Base-by-base conservation (phyloP, 2,888 invertebrate species). In the Coecobrya sp. region DNA sequence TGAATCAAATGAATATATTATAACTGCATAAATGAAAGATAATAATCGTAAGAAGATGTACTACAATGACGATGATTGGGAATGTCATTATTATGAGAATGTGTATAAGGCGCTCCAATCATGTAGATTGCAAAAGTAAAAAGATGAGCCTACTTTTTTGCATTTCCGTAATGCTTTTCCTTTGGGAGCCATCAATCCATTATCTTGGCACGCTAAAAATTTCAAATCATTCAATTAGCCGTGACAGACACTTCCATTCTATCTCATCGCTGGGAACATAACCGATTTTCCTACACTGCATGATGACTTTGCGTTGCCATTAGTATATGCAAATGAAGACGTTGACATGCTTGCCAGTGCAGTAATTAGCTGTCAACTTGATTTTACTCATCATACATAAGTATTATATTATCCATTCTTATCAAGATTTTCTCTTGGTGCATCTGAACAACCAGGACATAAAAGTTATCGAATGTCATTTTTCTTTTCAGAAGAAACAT, bases 221-320 rank as follows among this genome's bases (percentile, higher is more conserved):
- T 93, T 86, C 84, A 89, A 94, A 94, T 94, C 93, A 94, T 94
- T 94, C 93, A 93, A 94, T 94, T 94, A 94, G 89, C 19, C 22
- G 19, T 84, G 90, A 90, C 90, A 90, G 79, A 76, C 90, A 85
- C 90, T 79, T 79, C 85, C 70, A 25, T 49, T 52, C 49, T 68
- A 49, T 25, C 36, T 52, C 19, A 30, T 81, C 3, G 13, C 55
- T 68, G 22, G 2, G 25, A 16, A 62, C 62, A 19, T 19, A 2
- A 19, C 19, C 7, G 8, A 25, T 22, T 22, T 22, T 4, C 65
- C n/a, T 7, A 3, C 8, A 30, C 30, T 2, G 36, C n/a, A n/a
- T 25, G 76, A 19, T 42, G 49, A 42, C 19, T 76, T 76, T 19
- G 19, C 45, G 27, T 16, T 79, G 8, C 27, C 13, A 73, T 11